These are phyloP conservation scores for Catostomus latipinnis DNA, from an alignment of 2,797 vertebrate genomes.

Conservation along the genomic window DNA sequence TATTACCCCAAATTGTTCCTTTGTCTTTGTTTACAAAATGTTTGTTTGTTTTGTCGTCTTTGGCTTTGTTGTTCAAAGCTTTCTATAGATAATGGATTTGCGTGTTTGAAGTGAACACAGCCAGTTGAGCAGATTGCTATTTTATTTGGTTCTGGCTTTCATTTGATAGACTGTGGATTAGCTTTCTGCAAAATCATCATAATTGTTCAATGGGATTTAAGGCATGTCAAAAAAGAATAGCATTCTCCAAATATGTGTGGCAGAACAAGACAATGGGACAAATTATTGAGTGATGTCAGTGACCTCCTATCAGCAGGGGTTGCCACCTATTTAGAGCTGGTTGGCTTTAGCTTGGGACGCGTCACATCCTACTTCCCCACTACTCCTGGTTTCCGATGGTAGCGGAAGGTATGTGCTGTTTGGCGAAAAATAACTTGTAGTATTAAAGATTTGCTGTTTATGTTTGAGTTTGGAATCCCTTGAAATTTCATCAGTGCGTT, in stretches of 20 bases:
- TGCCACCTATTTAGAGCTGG: no score
- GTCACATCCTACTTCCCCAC: no score
- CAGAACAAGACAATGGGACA: no score
- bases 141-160: slow-evolving; percentile 45
- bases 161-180: slow-evolving; percentile 47
- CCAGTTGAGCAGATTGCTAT: slow-evolving; percentile 39
- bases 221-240: slow-evolving; percentile 9
- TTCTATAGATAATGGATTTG: slow-evolving; percentile 41
- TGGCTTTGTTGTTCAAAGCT: slow-evolving; percentile 52
- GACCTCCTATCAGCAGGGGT: no score
- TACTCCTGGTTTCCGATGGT: no score
- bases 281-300: no score
- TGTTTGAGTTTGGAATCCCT: no score
- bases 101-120: slow-evolving; percentile 42
- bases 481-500: no score
- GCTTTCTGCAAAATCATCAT: slow-evolving; percentile 24
- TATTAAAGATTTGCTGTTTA: no score
- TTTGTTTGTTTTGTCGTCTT: slow-evolving; percentile 43
- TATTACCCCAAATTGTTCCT: slow-evolving; percentile 40
- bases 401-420: no score
- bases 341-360: no score
- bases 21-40: slow-evolving; percentile 47
- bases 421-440: no score
- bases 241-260: slow-evolving; percentile 5
- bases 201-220: slow-evolving; percentile 30